A percentile compares a stretch with the other conserved stretches of the same genome.
Conservation (phyloP, 2,888 invertebrate species). For the Pandemis corylana region DNA sequence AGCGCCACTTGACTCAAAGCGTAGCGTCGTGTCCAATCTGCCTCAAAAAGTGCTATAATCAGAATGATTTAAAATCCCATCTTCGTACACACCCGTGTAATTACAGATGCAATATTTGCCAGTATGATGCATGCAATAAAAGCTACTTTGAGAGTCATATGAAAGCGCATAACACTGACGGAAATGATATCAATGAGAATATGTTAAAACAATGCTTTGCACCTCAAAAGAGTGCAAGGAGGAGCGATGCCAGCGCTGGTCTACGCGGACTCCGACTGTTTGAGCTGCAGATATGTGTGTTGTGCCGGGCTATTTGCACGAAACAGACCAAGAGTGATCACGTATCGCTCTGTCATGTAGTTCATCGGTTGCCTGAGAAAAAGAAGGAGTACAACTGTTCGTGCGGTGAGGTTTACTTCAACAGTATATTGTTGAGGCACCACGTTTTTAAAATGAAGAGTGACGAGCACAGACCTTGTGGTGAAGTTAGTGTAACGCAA, state of each 20-base stretch:
- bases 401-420: constrained; percentile 62
- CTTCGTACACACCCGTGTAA: constrained; percentile 50
- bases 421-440: constrained; percentile 62
- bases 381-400: constrained; percentile 50
- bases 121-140: constrained; percentile 48
- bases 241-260: constrained; percentile 42
- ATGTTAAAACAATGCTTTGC: constrained; percentile 43
- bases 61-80: constrained; percentile 49
- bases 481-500: background rate
- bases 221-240: background rate
- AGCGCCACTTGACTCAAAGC: constrained; percentile 55
- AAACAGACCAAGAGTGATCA: constrained; percentile 49
- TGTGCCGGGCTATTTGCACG: constrained; percentile 63
- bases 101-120: constrained; percentile 58
- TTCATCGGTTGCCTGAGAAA: background rate
- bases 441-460: constrained; percentile 58
- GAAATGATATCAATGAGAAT: background rate
- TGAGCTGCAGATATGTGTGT: constrained; percentile 55
- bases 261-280: constrained; percentile 54
- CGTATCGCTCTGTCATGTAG: constrained; percentile 51
- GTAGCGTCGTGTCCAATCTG: constrained; percentile 62
- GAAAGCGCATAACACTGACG: constrained; percentile 45
- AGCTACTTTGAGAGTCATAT: constrained; percentile 51
- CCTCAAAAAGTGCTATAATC: constrained; percentile 46
- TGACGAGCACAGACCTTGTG: constrained; percentile 18